These are phyloP conservation scores for Vanessa tameamea DNA, from an alignment of 1,140 invertebrate genomes.

Conservation along the genomic window DNA sequence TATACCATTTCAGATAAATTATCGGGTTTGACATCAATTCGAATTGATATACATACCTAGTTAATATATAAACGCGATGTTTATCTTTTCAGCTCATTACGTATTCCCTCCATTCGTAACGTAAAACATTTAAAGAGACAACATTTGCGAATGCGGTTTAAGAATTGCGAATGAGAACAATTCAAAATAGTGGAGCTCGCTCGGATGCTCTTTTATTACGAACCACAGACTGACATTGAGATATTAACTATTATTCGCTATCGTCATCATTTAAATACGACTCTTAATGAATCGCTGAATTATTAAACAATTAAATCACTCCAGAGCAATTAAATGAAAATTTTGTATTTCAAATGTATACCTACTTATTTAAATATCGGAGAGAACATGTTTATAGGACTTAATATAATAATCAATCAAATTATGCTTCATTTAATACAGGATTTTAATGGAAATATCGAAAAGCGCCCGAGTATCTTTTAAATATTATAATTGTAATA, in stretches of 20 bases:
- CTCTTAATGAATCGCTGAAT: neutral
- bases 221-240: neutral
- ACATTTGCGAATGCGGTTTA: neutral
- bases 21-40: no score
- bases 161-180: conserved; percentile 2
- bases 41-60: no score
- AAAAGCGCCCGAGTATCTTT: no score
- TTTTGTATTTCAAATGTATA: neutral
- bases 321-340: neutral
- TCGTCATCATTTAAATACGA: neutral
- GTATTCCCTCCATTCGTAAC: neutral
- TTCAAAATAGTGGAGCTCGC: neutral
- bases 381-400: no score
- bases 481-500: no score
- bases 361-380: no score
- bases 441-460: no score
- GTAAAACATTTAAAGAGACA: neutral
- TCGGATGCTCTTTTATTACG: neutral
- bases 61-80: no score
- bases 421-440: no score
- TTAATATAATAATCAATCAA: no score
- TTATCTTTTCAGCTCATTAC: no score
- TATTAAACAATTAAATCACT: neutral
- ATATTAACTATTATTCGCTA: neutral
- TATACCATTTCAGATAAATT: no score